Percentiles rank a stretch among this genome's conserved stretches.
These are phyloP conservation scores for Bugulina stolonifera DNA, from an alignment of 2,888 invertebrate genomes.

Conservation along the genomic window DNA sequence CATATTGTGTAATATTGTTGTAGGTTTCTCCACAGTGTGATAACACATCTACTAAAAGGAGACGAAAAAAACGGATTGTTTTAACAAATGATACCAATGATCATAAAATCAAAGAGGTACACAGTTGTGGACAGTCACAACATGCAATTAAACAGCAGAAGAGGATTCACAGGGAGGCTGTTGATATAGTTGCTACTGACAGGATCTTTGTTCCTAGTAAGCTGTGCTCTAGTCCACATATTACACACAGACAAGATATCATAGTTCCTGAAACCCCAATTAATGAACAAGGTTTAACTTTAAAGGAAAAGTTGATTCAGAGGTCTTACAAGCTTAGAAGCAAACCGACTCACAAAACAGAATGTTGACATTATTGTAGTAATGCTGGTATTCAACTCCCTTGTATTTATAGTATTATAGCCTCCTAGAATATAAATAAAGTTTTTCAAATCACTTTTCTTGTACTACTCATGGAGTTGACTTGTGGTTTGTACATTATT, in stretches of 20 bases:
- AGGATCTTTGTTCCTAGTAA: too few relatives aligned
- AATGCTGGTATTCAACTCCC: too few relatives aligned
- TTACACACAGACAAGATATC: not conserved
- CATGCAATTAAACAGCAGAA: too few relatives aligned
- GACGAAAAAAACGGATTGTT: not conserved
- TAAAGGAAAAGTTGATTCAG: not conserved
- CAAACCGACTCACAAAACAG: not conserved
- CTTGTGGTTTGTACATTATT: too few relatives aligned
- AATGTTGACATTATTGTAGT: constrained; percentile 6
- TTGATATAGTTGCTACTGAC: too few relatives aligned
- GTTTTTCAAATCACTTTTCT: too few relatives aligned
- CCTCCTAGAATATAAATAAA: too few relatives aligned
- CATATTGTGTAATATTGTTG: too few relatives aligned
- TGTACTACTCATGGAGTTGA: too few relatives aligned
- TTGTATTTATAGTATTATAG: too few relatives aligned
- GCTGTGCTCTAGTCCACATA: too few relatives aligned
- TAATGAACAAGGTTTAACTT: constrained; percentile 11
- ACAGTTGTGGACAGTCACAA: constrained; percentile 9
- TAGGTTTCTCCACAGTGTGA: constrained; percentile 23
- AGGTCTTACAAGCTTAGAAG: not conserved
- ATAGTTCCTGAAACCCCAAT: constrained; percentile 12
- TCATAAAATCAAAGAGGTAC: not conserved
- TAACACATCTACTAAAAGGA: not conserved
- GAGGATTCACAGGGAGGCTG: too few relatives aligned
- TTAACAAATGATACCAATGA: not conserved